phyloP scores from a whole-genome alignment of 1,140 invertebrate species.

The Anastrepha ludens region DNA sequence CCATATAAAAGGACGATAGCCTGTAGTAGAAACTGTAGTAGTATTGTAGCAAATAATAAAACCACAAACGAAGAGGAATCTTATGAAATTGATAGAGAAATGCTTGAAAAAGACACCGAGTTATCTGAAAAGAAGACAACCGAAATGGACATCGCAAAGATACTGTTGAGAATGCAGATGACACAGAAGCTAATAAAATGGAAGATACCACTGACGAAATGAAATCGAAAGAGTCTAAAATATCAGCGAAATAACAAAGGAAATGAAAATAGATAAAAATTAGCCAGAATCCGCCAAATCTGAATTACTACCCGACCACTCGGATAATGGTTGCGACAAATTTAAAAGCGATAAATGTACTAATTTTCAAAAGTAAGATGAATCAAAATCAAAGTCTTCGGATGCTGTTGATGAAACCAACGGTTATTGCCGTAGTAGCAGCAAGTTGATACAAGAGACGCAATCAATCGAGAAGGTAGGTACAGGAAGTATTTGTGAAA shows the following conservation, averaged over 20 bases:
- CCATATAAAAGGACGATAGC: too few species aligned
- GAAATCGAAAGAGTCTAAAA: conserved; percentile 49
- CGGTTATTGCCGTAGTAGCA: conserved; percentile 61
- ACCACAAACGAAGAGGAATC: neutral
- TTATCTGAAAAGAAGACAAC: too few species aligned
- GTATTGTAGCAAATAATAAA: neutral
- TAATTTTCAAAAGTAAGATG: neutral
- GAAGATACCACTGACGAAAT: neutral
- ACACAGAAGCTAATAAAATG: neutral
- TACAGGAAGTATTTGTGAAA: conserved; percentile 28
- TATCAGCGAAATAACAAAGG: neutral
- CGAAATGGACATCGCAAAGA: neutral
- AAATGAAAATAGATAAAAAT: neutral
- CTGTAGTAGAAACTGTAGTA: neutral
- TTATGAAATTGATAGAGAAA: too few species aligned
- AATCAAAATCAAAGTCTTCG: conserved; percentile 55
- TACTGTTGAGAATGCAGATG: neutral
- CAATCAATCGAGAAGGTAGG: neutral
- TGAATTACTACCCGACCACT: conserved; percentile 64
- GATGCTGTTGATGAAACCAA: conserved; percentile 56
- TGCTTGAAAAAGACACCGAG: too few species aligned
- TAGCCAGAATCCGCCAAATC: conserved; percentile 47
- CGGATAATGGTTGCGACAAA: conserved; percentile 71
- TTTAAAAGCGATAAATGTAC: conserved; percentile 59
- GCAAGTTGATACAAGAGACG: conserved; percentile 63